Conservation (phyloP, 1,140 invertebrate genomes). For the Leguminivora glycinivorella region DNA sequence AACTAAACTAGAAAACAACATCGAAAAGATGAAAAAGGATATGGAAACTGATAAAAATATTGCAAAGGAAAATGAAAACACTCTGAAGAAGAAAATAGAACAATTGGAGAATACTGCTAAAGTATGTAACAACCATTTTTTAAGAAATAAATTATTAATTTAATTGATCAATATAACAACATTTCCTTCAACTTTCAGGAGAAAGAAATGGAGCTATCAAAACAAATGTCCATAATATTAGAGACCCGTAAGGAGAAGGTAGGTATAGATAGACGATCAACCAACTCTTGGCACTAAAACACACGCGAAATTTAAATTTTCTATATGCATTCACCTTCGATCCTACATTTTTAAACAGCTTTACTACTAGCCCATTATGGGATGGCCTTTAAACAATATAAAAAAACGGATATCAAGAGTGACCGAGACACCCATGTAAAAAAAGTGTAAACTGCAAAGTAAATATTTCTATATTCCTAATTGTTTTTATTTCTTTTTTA, state of each 20-base stretch:
- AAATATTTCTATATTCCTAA: too few species aligned
- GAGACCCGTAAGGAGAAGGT: slow-evolving; percentile 61
- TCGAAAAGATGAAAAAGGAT: slow-evolving; percentile 46
- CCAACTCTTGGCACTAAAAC: too few species aligned
- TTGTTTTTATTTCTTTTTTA: slow-evolving; percentile 29
- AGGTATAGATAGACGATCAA: too few species aligned
- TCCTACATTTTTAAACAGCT: too few species aligned
- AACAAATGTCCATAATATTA: slow-evolving; percentile 52
- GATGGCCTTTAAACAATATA: too few species aligned
- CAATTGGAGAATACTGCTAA: slow-evolving; percentile 42
- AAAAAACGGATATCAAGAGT: too few species aligned
- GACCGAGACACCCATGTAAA: too few species aligned
- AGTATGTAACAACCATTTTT: slow-evolving; percentile 32
- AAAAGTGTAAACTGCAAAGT: too few species aligned
- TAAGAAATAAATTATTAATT: not conserved
- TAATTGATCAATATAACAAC: not conserved
- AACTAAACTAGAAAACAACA: slow-evolving; percentile 41
- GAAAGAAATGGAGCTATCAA: slow-evolving; percentile 51
- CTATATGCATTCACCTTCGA: too few species aligned
- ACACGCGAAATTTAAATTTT: too few species aligned
- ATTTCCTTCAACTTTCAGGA: slow-evolving; percentile 40
- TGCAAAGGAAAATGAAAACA: slow-evolving; percentile 39
- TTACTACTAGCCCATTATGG: too few species aligned
- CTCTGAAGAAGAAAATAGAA: slow-evolving; percentile 38
- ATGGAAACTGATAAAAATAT: slow-evolving; percentile 41